Evolutionary conservation across 2,888 invertebrate genomes (phyloP).

Genomic region (Cataglyphis altisquamis): DNA sequence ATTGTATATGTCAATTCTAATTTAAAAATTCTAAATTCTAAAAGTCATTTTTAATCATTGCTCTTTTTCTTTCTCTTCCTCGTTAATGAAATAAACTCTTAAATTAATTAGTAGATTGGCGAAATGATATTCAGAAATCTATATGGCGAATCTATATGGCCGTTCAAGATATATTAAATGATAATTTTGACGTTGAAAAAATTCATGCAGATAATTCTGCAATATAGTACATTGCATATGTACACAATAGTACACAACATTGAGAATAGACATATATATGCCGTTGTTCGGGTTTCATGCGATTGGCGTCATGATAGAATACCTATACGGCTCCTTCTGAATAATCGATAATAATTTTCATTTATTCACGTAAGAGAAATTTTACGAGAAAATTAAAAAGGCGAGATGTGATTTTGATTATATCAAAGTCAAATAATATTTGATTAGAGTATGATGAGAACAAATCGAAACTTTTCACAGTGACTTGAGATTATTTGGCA

Average conservation of each 20-base stretch:
- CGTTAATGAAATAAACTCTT: not conserved
- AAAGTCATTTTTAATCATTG: not conserved
- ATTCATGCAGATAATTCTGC: slow-evolving; percentile 24
- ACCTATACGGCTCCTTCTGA: not conserved
- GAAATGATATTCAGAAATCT: not conserved
- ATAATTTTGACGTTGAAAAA: slow-evolving; percentile 42
- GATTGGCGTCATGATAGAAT: not conserved
- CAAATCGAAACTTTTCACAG: not conserved
- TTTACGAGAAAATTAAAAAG: not conserved
- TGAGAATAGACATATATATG: slow-evolving; percentile 28
- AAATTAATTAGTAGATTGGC: not conserved
- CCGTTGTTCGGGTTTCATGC: not conserved
- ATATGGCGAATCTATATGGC: slow-evolving; percentile 26
- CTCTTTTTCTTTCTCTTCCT: not conserved
- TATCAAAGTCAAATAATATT: too few species aligned
- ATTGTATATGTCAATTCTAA: not conserved
- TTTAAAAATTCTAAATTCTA: not conserved
- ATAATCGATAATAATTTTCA: not conserved
- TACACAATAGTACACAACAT: slow-evolving; percentile 6
- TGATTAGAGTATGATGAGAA: too few species aligned
- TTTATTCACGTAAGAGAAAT: slow-evolving; percentile 5
- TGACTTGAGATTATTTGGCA: not conserved
- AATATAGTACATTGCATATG: slow-evolving; percentile 19
- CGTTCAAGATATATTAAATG: slow-evolving; percentile 22
- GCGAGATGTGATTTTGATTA: too few species aligned